phyloP scores from a whole-genome alignment of 2,797 vertebrate genomes.

The Peromyscus aztecus region DNA sequence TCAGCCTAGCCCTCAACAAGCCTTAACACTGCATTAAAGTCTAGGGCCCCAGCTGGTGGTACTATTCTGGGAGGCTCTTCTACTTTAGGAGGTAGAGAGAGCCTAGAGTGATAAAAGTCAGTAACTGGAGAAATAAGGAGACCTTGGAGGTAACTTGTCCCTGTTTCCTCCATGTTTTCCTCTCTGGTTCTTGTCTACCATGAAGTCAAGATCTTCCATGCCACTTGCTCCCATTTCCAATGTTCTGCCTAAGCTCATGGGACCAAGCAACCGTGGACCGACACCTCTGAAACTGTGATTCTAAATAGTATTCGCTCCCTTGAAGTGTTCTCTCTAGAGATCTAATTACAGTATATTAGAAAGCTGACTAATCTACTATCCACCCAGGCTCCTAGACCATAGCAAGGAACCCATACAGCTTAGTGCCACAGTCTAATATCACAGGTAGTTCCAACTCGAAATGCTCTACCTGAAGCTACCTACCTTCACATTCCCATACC shows the following conservation, averaged over 20 bases:
- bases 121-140: neutral
- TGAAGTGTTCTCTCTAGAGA: neutral
- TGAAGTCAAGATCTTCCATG: neutral
- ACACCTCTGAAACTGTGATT: neutral
- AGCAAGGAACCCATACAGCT: neutral
- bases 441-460: neutral
- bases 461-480: neutral
- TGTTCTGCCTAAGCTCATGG: neutral
- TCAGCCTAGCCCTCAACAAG: neutral
- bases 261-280: neutral
- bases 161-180: neutral
- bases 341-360: neutral
- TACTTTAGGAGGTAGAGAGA: neutral
- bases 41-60: neutral
- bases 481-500: neutral
- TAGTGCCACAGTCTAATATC: no score
- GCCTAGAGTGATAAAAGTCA: neutral
- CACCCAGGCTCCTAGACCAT: neutral
- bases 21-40: neutral
- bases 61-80: neutral
- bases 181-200: neutral
- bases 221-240: neutral
- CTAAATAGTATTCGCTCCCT: neutral
- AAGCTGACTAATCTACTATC: neutral
- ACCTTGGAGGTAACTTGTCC: neutral